These are phyloP conservation scores for Oncorhynchus nerka DNA, from an alignment of 2,113 vertebrate species.

Conservation along the genomic window DNA sequence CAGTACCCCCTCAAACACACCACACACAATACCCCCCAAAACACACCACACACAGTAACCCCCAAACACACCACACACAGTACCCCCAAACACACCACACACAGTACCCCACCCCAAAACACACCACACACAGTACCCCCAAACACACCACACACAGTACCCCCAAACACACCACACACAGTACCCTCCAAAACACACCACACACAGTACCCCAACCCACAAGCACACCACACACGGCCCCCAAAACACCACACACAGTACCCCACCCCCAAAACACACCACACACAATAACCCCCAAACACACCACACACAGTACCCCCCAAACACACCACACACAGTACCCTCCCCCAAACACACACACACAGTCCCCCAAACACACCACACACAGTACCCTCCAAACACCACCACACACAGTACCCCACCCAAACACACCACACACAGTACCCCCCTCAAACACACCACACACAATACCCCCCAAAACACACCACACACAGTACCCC, in stretches of 20 bases:
- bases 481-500: slow-evolving; percentile 28
- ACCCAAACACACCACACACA: slow-evolving; percentile 39
- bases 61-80: slow-evolving; percentile 5
- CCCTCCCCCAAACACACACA: slow-evolving; percentile 22
- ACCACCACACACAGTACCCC: background rate
- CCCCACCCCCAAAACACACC: slow-evolving; percentile 33
- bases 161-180: background rate
- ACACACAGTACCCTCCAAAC: background rate
- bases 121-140: slow-evolving; percentile 27
- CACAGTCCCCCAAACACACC: slow-evolving; percentile 33
- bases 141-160: slow-evolving; percentile 31
- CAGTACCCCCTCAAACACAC: slow-evolving; percentile 9
- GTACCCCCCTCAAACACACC: slow-evolving; percentile 34
- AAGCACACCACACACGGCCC: background rate
- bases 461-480: slow-evolving; percentile 37
- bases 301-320: slow-evolving; percentile 14
- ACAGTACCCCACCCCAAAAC: too few species aligned
- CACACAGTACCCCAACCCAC: background rate
- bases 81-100: too few species aligned
- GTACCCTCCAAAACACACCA: background rate
- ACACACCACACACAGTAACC: background rate
- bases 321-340: slow-evolving; percentile 29
- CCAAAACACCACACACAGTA: background rate
- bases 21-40: background rate
- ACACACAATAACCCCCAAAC: slow-evolving; percentile 40